phyloP scores from a whole-genome alignment of 1,140 invertebrate genomes.

The Bombus polaris region DNA sequence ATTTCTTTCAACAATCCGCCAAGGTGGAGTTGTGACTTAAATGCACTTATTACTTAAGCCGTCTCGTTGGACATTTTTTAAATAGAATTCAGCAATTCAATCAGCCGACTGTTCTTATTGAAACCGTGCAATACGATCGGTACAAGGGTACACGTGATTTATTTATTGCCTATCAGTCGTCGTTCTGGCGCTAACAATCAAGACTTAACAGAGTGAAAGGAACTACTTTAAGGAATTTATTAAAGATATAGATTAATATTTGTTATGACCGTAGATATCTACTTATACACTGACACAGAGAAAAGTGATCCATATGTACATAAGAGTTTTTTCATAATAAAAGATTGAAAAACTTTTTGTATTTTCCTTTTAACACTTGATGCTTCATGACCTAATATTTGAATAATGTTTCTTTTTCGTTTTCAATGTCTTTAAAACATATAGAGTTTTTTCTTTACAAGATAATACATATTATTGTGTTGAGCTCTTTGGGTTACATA shows the following conservation, averaged over 20 bases:
- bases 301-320: constrained; percentile 65
- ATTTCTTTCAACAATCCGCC: constrained; percentile 2
- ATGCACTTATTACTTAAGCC: constrained; percentile 56
- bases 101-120: neutral
- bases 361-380: too few species aligned
- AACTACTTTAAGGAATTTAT: constrained; percentile 60
- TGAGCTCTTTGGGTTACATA: neutral
- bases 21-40: constrained; percentile 52
- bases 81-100: constrained; percentile 13
- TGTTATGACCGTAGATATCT: constrained; percentile 62
- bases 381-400: too few species aligned
- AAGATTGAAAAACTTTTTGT: constrained; percentile 44
- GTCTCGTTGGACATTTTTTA: constrained; percentile 16
- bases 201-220: constrained; percentile 56
- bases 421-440: neutral
- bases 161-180: constrained; percentile 50
- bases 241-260: constrained; percentile 64
- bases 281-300: constrained; percentile 53
- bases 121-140: constrained; percentile 33
- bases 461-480: neutral
- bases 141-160: constrained; percentile 48
- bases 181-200: constrained; percentile 49
- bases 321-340: constrained; percentile 72
- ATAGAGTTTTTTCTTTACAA: neutral
- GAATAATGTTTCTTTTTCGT: too few species aligned